Conservation (phyloP, 1,140 invertebrate genomes). For the Brachionus angularis region DNA sequence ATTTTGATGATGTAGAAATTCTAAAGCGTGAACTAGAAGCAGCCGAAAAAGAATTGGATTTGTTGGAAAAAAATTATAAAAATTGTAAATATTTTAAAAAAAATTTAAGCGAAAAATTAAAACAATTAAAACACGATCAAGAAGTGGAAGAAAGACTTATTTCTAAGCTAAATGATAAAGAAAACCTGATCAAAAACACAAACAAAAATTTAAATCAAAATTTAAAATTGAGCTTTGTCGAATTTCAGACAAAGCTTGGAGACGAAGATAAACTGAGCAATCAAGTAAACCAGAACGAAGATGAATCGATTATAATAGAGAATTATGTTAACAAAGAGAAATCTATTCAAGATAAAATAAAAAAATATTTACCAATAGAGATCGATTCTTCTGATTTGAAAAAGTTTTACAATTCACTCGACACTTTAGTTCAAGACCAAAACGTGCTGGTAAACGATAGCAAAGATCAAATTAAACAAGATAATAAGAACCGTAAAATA, state of each 20-base stretch:
- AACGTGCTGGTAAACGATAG: neutral
- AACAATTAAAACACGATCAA: neutral
- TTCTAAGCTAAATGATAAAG: constrained; percentile 27
- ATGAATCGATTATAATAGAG: neutral
- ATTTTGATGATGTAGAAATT: too few species aligned
- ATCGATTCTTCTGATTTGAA: constrained; percentile 5
- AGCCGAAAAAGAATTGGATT: too few species aligned
- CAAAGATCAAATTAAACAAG: neutral
- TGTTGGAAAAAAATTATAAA: neutral
- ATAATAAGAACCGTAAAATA: too few species aligned
- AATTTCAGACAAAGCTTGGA: constrained; percentile 10
- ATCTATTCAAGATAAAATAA: neutral
- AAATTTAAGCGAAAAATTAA: constrained; percentile 9
- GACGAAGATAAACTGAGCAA: constrained; percentile 2
- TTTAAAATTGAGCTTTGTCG: constrained; percentile 12
- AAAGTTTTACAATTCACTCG: neutral
- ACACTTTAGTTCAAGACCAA: neutral
- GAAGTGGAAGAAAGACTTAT: neutral
- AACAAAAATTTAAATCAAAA: neutral
- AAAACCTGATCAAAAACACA: neutral
- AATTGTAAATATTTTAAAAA: neutral
- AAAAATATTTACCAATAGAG: constrained; percentile 8
- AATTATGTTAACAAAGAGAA: constrained; percentile 13
- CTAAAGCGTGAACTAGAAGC: too few species aligned
- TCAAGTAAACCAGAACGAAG: neutral